Conservation (phyloP, 2,113 vertebrate species). For the Ariopsis seemanni region DNA sequence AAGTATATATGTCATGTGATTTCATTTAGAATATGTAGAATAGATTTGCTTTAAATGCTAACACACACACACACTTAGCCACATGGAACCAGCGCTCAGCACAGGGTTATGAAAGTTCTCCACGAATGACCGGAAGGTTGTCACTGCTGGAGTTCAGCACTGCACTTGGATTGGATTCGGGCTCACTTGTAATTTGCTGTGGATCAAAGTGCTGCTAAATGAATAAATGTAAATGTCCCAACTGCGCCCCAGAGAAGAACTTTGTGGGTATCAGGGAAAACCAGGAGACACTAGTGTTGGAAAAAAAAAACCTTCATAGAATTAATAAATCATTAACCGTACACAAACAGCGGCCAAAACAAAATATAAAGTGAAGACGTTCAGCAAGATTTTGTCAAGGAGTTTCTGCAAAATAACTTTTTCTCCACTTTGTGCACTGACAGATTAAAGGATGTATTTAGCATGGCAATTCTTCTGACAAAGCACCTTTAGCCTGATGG, state of each 20-base stretch:
- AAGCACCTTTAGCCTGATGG: not conserved
- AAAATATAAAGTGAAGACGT: not conserved
- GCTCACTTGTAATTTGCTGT: not conserved
- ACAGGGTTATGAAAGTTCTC: not conserved
- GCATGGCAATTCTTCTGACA: not conserved
- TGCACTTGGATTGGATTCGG: not conserved
- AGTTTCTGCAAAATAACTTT: not conserved
- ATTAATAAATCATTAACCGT: not conserved
- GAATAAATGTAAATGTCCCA: not conserved
- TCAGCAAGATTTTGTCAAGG: not conserved
- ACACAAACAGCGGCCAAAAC: not conserved
- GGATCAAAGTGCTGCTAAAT: conserved; percentile 1
- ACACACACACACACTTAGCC: not conserved
- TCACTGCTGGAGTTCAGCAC: conserved; percentile 3
- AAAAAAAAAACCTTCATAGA: not conserved
- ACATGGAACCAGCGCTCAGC: not conserved
- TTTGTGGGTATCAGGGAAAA: not conserved
- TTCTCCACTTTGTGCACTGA: not conserved
- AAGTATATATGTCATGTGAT: no score
- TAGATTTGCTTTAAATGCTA: not conserved
- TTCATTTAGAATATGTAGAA: not conserved
- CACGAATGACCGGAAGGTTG: not conserved
- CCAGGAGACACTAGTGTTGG: not conserved
- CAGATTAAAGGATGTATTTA: not conserved
- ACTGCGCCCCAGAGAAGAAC: not conserved